These are phyloP conservation scores for Xanthorhoe designata DNA, from an alignment of 2,888 invertebrate genomes.

Conservation along the genomic window DNA sequence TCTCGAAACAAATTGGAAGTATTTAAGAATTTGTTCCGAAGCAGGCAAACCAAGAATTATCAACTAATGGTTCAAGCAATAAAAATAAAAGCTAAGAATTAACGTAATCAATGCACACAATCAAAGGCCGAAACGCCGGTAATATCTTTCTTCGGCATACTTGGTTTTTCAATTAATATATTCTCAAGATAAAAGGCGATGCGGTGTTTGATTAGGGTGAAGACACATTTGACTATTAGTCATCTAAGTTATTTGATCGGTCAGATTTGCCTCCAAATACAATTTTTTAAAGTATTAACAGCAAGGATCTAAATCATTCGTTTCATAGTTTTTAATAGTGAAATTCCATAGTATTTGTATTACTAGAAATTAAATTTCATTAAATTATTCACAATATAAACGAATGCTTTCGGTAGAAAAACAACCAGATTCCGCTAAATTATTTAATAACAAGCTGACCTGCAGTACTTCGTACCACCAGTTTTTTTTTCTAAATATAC, in stretches of 20 bases:
- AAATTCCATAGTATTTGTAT: too few relatives aligned
- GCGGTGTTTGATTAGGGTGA: conserved; percentile 2
- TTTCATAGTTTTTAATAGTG: neutral
- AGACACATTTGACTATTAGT: neutral
- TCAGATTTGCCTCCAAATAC: neutral
- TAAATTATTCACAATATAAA: neutral
- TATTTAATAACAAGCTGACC: too few relatives aligned
- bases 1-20: conserved; percentile 8
- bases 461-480: too few relatives aligned
- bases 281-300: too few relatives aligned
- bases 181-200: conserved; percentile 4
- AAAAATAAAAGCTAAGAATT: conserved; percentile 11
- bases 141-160: neutral
- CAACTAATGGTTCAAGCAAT: conserved; percentile 7
- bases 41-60: conserved; percentile 20
- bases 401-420: neutral
- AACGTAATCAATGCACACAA: neutral
- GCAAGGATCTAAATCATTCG: neutral
- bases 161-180: neutral
- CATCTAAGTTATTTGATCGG: neutral
- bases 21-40: conserved; percentile 21
- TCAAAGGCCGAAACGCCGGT: conserved; percentile 18
- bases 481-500: neutral
- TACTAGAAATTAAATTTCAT: too few relatives aligned
- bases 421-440: too few relatives aligned